Conservation (phyloP, 2,113 vertebrate genomes). For the Lota lota region DNA sequence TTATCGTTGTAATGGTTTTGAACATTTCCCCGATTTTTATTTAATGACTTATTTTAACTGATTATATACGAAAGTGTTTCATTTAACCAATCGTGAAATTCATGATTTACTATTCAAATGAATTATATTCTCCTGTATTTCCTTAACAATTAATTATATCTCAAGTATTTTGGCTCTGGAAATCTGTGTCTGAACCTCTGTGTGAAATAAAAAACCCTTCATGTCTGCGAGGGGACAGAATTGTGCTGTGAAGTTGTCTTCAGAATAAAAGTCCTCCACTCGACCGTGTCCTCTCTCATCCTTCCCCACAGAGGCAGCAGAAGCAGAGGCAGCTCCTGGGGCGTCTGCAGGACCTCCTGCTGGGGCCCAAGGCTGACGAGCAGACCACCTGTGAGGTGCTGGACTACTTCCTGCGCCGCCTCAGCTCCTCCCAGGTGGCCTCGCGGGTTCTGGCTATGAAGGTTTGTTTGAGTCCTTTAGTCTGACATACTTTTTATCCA, state of each 20-base stretch:
- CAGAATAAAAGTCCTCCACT: too few relatives aligned
- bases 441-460: conserved; percentile 95
- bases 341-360: conserved; percentile 90
- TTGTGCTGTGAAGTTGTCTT: too few relatives aligned
- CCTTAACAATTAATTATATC: too few relatives aligned
- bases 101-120: too few relatives aligned
- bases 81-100: too few relatives aligned
- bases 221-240: too few relatives aligned
- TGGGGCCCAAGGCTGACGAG: conserved; percentile 92
- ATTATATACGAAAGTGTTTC: too few relatives aligned
- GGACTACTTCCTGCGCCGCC: conserved; percentile 94
- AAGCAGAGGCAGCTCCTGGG: conserved; percentile 94
- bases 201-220: too few relatives aligned
- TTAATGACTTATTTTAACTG: not conserved
- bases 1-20: not conserved
- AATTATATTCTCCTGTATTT: too few relatives aligned
- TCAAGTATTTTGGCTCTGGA: too few relatives aligned
- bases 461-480: conserved; percentile 60
- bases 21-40: not conserved
- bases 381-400: conserved; percentile 96
- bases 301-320: conserved; percentile 82
- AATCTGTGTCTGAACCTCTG: too few relatives aligned
- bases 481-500: not conserved
- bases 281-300: too few relatives aligned
- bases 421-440: conserved; percentile 94